Evolutionary conservation across 2,888 invertebrate species (phyloP).

Genomic region (Erpobdella octoculata): DNA sequence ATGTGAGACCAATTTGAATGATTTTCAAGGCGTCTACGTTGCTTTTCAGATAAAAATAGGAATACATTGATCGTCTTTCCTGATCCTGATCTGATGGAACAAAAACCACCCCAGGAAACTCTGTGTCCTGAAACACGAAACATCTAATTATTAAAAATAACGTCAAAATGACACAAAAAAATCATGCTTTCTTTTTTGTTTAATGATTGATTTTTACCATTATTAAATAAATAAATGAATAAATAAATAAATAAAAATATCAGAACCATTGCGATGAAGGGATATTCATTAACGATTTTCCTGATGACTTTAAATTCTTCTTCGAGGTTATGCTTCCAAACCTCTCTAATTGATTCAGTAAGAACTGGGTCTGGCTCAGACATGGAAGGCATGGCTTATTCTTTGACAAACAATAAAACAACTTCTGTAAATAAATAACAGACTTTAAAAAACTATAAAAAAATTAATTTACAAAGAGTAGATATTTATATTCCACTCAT

Average conservation of each 20-base stretch:
- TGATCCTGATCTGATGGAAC: slow-evolving; percentile 75
- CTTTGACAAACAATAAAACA: no score
- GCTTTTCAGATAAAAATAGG: slow-evolving; percentile 82
- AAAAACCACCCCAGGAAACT: slow-evolving; percentile 95
- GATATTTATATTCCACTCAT: no score
- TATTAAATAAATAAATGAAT: neutral
- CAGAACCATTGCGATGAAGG: slow-evolving; percentile 64
- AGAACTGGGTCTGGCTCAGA: neutral
- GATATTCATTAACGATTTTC: slow-evolving; percentile 61
- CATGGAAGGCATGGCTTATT: slow-evolving; percentile 22
- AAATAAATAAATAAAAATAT: no score
- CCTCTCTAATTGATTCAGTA: slow-evolving; percentile 59
- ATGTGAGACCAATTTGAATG: slow-evolving; percentile 83
- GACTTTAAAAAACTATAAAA: no score
- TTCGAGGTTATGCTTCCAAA: slow-evolving; percentile 92
- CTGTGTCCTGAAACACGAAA: slow-evolving; percentile 70
- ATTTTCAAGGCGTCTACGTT: slow-evolving; percentile 95
- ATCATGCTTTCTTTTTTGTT: no score
- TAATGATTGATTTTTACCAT: no score
- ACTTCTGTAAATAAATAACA: no score
- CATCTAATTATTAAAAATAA: no score
- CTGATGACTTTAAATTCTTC: slow-evolving; percentile 91
- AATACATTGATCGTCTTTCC: slow-evolving; percentile 54
- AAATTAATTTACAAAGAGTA: no score
- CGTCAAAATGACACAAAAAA: no score